phyloP scores from a whole-genome alignment of 2,113 vertebrate species.

The Pituophis catenifer region DNA sequence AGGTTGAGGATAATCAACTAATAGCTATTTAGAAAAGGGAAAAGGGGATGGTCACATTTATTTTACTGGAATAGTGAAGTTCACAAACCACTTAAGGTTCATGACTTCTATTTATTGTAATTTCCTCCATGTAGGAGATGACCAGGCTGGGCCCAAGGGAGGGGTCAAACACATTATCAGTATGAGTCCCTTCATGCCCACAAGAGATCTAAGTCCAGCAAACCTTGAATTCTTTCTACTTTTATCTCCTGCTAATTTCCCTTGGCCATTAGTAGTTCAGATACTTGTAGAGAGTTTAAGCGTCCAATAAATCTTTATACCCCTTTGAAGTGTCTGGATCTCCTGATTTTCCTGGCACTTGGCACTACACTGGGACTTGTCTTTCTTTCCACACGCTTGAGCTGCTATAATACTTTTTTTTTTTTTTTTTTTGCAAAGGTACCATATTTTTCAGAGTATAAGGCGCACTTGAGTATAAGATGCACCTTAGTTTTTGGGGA shows the following conservation, averaged over 20 bases:
- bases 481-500: no score
- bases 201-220: not conserved
- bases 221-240: not conserved
- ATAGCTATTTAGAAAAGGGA: not conserved
- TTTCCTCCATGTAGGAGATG: not conserved
- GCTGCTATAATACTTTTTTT: not conserved
- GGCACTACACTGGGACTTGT: not conserved
- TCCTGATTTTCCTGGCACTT: not conserved
- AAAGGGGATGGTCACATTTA: not conserved
- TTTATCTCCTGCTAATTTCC: not conserved
- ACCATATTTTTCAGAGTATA: no score
- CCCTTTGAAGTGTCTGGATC: not conserved
- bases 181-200: not conserved
- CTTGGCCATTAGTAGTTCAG: not conserved
- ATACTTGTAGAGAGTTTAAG: not conserved
- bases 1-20: conserved; percentile 41
- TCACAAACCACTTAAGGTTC: not conserved
- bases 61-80: not conserved
- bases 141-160: not conserved
- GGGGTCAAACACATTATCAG: not conserved
- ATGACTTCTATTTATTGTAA: not conserved
- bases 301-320: not conserved
- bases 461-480: no score
- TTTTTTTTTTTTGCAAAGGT: no score
- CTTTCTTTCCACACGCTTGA: not conserved